phyloP scores from a whole-genome alignment of 2,113 vertebrate species.

The Eretmochelys imbricata region DNA sequence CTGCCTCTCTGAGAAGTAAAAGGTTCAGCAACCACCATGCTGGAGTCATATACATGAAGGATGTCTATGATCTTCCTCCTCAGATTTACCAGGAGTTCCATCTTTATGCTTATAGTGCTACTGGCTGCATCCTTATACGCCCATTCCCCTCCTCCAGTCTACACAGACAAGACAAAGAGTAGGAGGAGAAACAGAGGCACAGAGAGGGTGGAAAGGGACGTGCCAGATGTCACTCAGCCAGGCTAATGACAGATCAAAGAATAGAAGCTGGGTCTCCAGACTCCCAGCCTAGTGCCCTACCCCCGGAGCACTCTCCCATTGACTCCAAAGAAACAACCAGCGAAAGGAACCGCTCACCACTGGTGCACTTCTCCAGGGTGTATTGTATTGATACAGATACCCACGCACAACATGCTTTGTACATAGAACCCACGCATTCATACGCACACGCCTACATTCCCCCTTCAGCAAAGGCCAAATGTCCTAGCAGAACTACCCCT shows the following conservation, averaged over 20 bases:
- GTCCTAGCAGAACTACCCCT: neutral
- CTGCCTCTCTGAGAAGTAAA: neutral
- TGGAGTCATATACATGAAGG: neutral
- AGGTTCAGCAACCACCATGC: neutral
- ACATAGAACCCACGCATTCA: no score
- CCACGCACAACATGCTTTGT: no score
- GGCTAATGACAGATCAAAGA: neutral
- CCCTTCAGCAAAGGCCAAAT: neutral
- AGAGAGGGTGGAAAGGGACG: neutral
- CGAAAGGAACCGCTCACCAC: neutral
- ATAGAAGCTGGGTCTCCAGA: neutral
- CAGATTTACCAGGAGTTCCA: neutral
- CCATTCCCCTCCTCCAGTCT: neutral
- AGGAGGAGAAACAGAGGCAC: no score
- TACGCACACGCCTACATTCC: neutral
- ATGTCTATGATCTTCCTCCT: neutral
- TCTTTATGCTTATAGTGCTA: neutral
- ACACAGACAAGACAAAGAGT: no score
- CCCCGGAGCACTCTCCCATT: neutral
- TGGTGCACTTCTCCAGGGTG: neutral
- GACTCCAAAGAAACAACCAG: neutral
- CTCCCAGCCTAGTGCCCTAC: neutral
- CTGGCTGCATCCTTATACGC: neutral
- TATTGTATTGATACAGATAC: neutral
- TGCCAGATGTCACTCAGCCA: neutral